These are phyloP conservation scores for Heteromormyrus szaboi DNA, from an alignment of 2,797 vertebrate species.

Conservation along the genomic window DNA sequence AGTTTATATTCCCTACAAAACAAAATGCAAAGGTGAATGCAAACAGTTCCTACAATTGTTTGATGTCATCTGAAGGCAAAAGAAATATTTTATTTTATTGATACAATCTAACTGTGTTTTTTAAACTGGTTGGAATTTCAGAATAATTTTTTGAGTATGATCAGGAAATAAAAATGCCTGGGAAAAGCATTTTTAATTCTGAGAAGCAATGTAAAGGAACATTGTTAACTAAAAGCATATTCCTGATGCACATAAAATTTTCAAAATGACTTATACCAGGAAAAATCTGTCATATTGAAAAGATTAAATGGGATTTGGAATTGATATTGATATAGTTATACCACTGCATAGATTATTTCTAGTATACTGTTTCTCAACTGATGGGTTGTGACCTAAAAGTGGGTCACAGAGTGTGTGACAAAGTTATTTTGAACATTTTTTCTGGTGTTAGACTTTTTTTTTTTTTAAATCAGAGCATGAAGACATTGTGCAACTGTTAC, in stretches of 20 bases:
- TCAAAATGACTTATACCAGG: not conserved
- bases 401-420: not conserved
- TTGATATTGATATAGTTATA: not conserved
- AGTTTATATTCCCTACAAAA: not conserved
- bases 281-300: not conserved
- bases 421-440: not conserved
- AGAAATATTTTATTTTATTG: not conserved
- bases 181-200: not conserved
- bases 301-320: not conserved
- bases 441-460: not conserved
- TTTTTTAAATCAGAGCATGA: not conserved
- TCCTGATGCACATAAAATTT: not conserved
- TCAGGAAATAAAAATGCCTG: not conserved
- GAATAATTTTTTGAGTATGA: not conserved
- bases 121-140: not conserved
- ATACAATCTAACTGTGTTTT: not conserved
- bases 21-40: not conserved
- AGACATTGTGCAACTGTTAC: not conserved
- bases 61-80: not conserved
- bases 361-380: not conserved
- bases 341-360: not conserved
- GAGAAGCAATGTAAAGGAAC: not conserved
- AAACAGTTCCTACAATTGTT: not conserved
- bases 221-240: not conserved
- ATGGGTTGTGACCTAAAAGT: not conserved